These are phyloP conservation scores for Tetraneura akinire DNA, from an alignment of 1,140 invertebrate genomes.

Conservation along the genomic window DNA sequence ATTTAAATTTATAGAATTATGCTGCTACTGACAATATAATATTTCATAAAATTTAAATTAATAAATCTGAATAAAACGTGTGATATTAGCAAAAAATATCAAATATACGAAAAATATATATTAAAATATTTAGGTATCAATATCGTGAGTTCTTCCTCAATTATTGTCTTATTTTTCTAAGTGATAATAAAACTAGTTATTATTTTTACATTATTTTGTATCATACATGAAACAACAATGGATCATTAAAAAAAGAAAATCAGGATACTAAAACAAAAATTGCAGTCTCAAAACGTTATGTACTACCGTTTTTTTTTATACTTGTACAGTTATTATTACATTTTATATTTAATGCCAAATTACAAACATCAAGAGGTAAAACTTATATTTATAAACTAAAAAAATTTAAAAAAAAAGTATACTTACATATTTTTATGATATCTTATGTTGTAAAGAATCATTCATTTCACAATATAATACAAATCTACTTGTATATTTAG, in stretches of 20 bases:
- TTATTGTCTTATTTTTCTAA: not conserved
- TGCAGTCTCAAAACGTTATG: not conserved
- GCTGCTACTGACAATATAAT: too few species aligned
- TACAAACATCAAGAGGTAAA: too few species aligned
- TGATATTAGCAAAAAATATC: not conserved
- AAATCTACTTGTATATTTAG: too few species aligned
- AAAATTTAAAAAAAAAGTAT: too few species aligned
- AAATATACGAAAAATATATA: too few species aligned
- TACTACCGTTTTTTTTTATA: not conserved
- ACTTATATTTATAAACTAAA: too few species aligned
- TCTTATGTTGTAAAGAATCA: not conserved
- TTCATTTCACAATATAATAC: not conserved
- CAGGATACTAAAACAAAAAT: not conserved
- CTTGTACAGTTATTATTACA: not conserved
- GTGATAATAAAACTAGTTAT: not conserved
- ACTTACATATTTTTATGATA: not conserved
- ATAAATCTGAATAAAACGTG: too few species aligned
- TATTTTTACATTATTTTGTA: slow-evolving; percentile 13
- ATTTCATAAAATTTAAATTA: too few species aligned
- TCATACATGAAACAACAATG: not conserved
- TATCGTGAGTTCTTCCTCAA: not conserved
- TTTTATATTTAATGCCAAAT: not conserved
- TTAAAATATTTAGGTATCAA: not conserved
- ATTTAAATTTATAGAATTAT: too few species aligned
- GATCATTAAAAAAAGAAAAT: slow-evolving; percentile 8